These are phyloP conservation scores for Molorchus minor DNA, from an alignment of 2,888 invertebrate species.

Conservation along the genomic window DNA sequence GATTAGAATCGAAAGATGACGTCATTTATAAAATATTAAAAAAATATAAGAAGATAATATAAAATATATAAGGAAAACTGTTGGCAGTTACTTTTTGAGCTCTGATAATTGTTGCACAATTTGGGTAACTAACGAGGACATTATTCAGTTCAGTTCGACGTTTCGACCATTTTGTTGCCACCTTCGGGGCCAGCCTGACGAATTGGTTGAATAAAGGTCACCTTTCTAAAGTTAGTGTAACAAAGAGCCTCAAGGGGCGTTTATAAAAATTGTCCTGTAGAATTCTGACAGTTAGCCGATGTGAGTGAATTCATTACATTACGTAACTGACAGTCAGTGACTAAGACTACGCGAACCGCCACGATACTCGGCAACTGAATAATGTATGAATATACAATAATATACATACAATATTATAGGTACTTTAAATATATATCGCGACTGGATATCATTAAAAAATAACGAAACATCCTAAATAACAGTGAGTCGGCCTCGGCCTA, in stretches of 20 bases:
- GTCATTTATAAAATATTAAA: no score
- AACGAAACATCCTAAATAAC: conserved; percentile 60
- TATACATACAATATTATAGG: conserved; percentile 43
- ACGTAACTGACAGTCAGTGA: conserved; percentile 53
- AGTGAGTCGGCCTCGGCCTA: conserved; percentile 52
- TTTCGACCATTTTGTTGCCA: no score
- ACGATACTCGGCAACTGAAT: conserved; percentile 55
- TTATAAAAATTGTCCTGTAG: conserved; percentile 1
- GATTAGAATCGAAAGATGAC: no score
- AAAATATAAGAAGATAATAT: no score
- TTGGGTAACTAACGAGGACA: no score
- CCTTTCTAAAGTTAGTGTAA: no score
- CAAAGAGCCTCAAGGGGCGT: not conserved
- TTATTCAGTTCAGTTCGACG: no score
- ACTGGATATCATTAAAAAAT: conserved; percentile 59
- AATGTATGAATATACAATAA: conserved; percentile 53
- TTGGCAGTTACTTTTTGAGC: no score
- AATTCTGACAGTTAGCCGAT: conserved; percentile 44
- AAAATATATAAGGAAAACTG: no score
- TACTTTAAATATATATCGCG: conserved; percentile 59
- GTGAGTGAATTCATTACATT: conserved; percentile 47
- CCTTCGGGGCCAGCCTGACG: no score
- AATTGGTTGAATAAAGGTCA: no score
- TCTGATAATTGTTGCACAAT: no score
- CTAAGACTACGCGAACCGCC: conserved; percentile 51